A percentile compares a stretch with the other conserved stretches of the same genome.
Evolutionary conservation across 2,888 invertebrate species (phyloP).

Genomic region (Campoplex nolae): DNA sequence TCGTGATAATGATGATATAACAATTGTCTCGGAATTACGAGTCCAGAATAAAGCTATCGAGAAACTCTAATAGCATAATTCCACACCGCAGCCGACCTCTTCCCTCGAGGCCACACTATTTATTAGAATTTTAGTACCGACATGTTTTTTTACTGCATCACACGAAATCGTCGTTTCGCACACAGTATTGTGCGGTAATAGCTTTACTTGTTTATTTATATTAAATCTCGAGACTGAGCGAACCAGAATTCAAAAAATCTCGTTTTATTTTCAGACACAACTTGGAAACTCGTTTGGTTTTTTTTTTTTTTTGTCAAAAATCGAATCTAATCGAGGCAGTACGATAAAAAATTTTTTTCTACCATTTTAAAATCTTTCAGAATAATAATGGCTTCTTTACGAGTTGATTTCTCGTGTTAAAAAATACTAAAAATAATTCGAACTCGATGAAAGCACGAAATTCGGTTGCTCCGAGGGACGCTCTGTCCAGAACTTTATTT

Average conservation of each 20-base stretch:
- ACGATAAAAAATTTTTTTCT: neutral
- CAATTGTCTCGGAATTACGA: neutral
- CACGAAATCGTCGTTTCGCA: constrained; percentile 7
- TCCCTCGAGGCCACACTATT: constrained; percentile 50
- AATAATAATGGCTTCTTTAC: neutral
- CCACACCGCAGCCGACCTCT: constrained; percentile 1
- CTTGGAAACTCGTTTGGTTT: neutral
- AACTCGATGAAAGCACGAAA: neutral
- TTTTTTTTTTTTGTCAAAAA: neutral
- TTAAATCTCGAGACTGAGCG: neutral
- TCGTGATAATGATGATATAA: neutral
- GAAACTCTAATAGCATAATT: constrained; percentile 22
- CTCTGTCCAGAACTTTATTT: neutral
- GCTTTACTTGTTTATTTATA: neutral
- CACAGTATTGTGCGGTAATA: neutral
- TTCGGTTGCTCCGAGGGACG: neutral
- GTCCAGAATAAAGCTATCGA: constrained; percentile 20
- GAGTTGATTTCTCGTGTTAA: neutral
- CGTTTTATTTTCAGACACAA: neutral
- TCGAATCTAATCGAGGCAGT: neutral
- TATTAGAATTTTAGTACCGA: constrained; percentile 52
- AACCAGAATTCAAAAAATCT: no score
- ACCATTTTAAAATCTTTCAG: neutral
- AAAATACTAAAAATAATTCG: neutral
- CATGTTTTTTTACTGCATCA: constrained; percentile 13